phyloP scores from a whole-genome alignment of 2,113 vertebrate genomes.

The Acanthisitta chloris region DNA sequence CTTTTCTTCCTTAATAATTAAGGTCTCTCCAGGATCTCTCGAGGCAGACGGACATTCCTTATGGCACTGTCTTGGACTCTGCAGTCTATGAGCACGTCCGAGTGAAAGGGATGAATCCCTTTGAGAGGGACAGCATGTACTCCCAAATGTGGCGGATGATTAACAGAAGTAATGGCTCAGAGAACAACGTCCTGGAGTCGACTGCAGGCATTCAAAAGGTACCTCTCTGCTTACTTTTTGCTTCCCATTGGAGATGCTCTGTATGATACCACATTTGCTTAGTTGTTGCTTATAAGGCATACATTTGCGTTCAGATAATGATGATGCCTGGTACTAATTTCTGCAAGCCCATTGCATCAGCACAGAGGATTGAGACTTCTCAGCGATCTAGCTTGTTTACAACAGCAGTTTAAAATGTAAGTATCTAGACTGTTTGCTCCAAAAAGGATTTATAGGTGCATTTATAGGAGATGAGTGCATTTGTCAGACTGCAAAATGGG shows the following conservation, averaged over 20 bases:
- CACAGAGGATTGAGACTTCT: not conserved
- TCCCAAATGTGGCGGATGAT: slow-evolving; percentile 99
- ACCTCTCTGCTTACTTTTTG: not conserved
- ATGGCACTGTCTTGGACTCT: slow-evolving; percentile 94
- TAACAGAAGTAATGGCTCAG: slow-evolving; percentile 90
- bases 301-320: not conserved
- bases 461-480: not conserved
- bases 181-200: slow-evolving; percentile 94
- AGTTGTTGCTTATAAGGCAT: not conserved
- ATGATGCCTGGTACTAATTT: not conserved
- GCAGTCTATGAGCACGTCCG: slow-evolving; percentile 96
- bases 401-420: not conserved
- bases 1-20: slow-evolving; percentile 3
- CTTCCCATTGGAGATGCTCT: not conserved
- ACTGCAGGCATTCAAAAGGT: slow-evolving; percentile 95
- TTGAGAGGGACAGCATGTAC: slow-evolving; percentile 97
- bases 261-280: not conserved
- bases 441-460: not conserved
- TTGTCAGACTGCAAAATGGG: not conserved
- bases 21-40: slow-evolving; percentile 98
- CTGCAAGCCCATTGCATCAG: not conserved
- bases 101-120: slow-evolving; percentile 95
- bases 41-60: slow-evolving; percentile 94
- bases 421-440: not conserved
- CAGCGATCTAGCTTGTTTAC: not conserved